Evolutionary conservation across 2,888 invertebrate genomes (phyloP).

Genomic region (Neocrepidodera transversa): DNA sequence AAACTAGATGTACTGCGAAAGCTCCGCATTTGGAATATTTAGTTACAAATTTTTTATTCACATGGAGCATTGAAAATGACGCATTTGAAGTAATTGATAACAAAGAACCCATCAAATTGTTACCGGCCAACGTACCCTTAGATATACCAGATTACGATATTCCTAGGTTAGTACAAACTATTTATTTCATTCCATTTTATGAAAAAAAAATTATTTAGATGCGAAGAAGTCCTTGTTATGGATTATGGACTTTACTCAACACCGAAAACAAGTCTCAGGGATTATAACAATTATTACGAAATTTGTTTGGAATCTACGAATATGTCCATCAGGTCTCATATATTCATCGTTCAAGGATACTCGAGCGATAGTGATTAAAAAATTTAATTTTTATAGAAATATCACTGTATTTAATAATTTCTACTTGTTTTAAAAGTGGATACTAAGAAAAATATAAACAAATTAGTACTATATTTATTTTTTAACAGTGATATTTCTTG

Average conservation of each 20-base stretch:
- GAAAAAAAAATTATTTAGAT: constrained; percentile 17
- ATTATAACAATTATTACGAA: constrained; percentile 55
- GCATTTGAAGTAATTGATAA: constrained; percentile 56
- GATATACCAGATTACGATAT: constrained; percentile 42
- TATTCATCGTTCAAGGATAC: constrained; percentile 32
- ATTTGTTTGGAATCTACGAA: constrained; percentile 43
- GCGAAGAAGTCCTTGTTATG: constrained; percentile 53
- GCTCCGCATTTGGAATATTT: constrained; percentile 53
- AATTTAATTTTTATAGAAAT: constrained; percentile 6
- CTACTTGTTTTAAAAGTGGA: not conserved
- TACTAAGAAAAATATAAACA: not conserved
- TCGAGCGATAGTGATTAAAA: constrained; percentile 38
- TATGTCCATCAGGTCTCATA: constrained; percentile 29
- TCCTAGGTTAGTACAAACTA: constrained; percentile 17
- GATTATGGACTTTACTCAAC: constrained; percentile 48
- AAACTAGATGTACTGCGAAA: constrained; percentile 48
- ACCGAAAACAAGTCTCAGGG: constrained; percentile 55
- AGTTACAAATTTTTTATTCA: constrained; percentile 55
- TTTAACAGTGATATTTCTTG: constrained; percentile 18
- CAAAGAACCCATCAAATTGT: constrained; percentile 47
- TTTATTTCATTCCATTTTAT: not conserved
- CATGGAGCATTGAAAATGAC: constrained; percentile 58
- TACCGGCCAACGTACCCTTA: constrained; percentile 46
- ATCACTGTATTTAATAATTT: not conserved
- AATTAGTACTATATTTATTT: too few relatives aligned